These are phyloP conservation scores for Lethocerus indicus DNA, from an alignment of 1,140 invertebrate species.

Conservation along the genomic window DNA sequence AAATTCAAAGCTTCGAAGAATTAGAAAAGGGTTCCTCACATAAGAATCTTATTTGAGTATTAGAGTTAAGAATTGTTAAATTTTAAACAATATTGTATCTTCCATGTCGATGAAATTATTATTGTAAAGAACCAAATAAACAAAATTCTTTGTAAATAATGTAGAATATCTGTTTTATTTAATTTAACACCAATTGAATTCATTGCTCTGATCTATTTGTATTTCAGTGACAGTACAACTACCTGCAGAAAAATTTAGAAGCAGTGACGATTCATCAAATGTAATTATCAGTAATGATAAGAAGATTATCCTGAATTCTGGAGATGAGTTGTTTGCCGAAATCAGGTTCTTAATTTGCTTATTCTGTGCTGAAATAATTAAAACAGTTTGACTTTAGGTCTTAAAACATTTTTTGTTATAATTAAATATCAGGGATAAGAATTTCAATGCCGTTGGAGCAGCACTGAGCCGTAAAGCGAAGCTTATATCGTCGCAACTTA, in stretches of 20 bases:
- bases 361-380: background rate
- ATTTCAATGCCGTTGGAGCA: slow-evolving; percentile 81
- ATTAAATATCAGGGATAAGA: slow-evolving; percentile 56
- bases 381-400: background rate
- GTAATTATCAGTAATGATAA: slow-evolving; percentile 48
- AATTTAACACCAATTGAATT: background rate
- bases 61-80: too few relatives aligned
- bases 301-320: slow-evolving; percentile 74
- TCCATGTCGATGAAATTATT: too few relatives aligned
- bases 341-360: slow-evolving; percentile 27
- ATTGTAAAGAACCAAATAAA: too few relatives aligned
- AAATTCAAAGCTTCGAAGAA: too few relatives aligned
- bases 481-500: slow-evolving; percentile 67
- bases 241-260: slow-evolving; percentile 66
- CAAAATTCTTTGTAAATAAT: too few relatives aligned
- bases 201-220: background rate
- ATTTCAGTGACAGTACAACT: slow-evolving; percentile 59
- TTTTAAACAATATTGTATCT: too few relatives aligned
- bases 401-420: background rate
- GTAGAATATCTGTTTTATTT: too few relatives aligned
- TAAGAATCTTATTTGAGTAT: too few relatives aligned
- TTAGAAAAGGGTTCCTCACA: too few relatives aligned
- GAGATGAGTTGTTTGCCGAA: slow-evolving; percentile 77
- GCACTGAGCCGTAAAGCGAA: slow-evolving; percentile 76
- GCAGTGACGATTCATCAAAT: slow-evolving; percentile 38